Evolutionary conservation across 2,113 vertebrate genomes (phyloP).

Genomic region (Nerophis ophidion): DNA sequence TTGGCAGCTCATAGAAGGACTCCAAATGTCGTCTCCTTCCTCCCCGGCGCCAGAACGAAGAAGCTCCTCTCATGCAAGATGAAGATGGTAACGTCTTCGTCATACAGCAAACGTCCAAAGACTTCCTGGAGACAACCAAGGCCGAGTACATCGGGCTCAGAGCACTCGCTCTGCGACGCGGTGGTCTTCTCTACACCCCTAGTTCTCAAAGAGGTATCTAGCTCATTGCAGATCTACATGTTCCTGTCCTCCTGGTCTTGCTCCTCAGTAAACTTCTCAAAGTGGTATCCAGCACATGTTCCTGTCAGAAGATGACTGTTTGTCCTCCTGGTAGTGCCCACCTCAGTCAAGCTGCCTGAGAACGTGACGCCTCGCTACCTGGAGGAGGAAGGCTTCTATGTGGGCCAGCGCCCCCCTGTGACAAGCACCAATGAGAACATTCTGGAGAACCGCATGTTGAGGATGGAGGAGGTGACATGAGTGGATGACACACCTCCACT

Average conservation of each 20-base stretch:
- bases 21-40: neutral
- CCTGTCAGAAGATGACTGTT: neutral
- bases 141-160: conserved; percentile 75
- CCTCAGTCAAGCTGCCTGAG: conserved; percentile 80
- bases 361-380: conserved; percentile 84
- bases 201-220: conserved; percentile 76
- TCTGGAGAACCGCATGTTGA: conserved; percentile 86
- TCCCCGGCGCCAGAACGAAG: conserved; percentile 73
- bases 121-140: conserved; percentile 76
- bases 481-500: neutral
- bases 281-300: neutral
- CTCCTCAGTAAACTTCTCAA: conserved; percentile 72
- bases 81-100: conserved; percentile 72
- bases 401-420: conserved; percentile 79
- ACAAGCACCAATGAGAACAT: conserved; percentile 80
- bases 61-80: conserved; percentile 61
- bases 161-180: conserved; percentile 67
- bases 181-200: conserved; percentile 78
- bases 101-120: conserved; percentile 66
- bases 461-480: conserved; percentile 74
- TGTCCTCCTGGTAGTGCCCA: conserved; percentile 69
- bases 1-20: neutral
- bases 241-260: conserved; percentile 61
- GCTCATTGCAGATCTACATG: neutral
- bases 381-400: conserved; percentile 95